A percentile compares a stretch with the other conserved stretches of the same genome.
phyloP scores from a whole-genome alignment of 1,140 invertebrate genomes.

The Conus ventricosus region DNA sequence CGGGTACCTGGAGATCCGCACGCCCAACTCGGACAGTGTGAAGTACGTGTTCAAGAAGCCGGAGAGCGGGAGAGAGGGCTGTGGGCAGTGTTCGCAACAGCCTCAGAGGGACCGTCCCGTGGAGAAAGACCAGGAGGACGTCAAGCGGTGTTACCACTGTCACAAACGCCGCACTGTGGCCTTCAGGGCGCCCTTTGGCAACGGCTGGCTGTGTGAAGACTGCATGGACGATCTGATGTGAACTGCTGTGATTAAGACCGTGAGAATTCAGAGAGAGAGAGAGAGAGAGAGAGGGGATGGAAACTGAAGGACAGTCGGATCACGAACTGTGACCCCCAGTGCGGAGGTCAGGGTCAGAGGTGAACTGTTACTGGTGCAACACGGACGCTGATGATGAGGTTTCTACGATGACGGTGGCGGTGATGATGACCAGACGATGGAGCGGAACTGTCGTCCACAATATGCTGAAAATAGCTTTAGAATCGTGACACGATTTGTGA shows the following conservation, averaged over 20 bases:
- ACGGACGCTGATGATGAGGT: too few relatives aligned
- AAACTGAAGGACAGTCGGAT: too few relatives aligned
- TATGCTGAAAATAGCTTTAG: too few relatives aligned
- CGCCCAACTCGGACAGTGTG: neutral
- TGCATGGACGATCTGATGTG: constrained; percentile 35
- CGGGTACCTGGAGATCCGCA: constrained; percentile 12
- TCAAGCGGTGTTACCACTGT: constrained; percentile 12
- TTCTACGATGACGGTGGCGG: too few relatives aligned
- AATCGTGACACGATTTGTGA: too few relatives aligned
- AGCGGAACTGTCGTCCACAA: too few relatives aligned
- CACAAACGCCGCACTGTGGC: neutral
- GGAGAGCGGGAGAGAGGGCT: neutral
- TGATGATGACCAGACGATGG: too few relatives aligned
- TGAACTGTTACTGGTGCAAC: too few relatives aligned
- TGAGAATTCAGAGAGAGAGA: neutral
- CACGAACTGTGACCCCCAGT: too few relatives aligned
- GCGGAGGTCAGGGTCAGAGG: too few relatives aligned
- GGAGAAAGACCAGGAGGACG: neutral
- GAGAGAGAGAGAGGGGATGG: too few relatives aligned
- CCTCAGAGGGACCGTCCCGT: neutral
- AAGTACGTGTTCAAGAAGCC: constrained; percentile 18
- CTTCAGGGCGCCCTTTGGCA: constrained; percentile 10
- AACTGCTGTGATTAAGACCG: neutral
- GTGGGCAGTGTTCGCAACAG: neutral
- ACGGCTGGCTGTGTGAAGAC: constrained; percentile 31